Evolutionary conservation across 1,140 invertebrate genomes (phyloP).

Genomic region (Glomeris maerens): DNA sequence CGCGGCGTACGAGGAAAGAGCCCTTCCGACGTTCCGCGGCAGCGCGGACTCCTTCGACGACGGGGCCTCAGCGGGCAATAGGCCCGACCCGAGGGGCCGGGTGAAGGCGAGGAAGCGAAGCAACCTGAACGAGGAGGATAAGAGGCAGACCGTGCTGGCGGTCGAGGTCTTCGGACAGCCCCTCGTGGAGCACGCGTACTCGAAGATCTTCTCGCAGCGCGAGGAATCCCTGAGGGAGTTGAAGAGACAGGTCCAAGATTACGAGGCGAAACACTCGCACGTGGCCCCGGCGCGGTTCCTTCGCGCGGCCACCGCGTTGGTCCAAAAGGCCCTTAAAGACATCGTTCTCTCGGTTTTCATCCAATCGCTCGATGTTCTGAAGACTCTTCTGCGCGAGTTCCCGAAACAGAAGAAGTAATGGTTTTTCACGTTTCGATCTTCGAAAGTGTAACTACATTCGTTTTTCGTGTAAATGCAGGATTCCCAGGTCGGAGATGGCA

Average conservation of each 20-base stretch:
- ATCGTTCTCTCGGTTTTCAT: slow-evolving; percentile 42
- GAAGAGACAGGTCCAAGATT: slow-evolving; percentile 17
- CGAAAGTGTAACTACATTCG: background rate
- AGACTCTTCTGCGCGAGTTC: slow-evolving; percentile 62
- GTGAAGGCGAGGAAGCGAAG: background rate
- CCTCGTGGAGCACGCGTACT: slow-evolving; percentile 47
- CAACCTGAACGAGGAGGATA: slow-evolving; percentile 53
- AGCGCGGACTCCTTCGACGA: slow-evolving; percentile 1
- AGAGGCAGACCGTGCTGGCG: slow-evolving; percentile 73
- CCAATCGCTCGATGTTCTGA: slow-evolving; percentile 58
- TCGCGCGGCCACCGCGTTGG: slow-evolving; percentile 21
- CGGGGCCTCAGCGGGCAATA: no score
- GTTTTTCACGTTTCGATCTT: slow-evolving; percentile 2
- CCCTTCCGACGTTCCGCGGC: slow-evolving; percentile 55
- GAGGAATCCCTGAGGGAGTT: slow-evolving; percentile 32
- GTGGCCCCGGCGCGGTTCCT: slow-evolving; percentile 24
- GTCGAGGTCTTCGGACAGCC: slow-evolving; percentile 80
- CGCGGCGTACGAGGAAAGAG: slow-evolving; percentile 70
- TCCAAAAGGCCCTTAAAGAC: slow-evolving; percentile 24
- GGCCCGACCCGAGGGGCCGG: background rate
- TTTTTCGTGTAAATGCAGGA: slow-evolving; percentile 33
- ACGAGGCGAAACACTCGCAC: slow-evolving; percentile 5
- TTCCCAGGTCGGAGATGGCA: slow-evolving; percentile 57
- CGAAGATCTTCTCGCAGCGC: slow-evolving; percentile 32
- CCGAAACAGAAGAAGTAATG: slow-evolving; percentile 49